Base-by-base conservation (phyloP, 2,797 vertebrate genomes). In the Myotis findleyi region DNA sequence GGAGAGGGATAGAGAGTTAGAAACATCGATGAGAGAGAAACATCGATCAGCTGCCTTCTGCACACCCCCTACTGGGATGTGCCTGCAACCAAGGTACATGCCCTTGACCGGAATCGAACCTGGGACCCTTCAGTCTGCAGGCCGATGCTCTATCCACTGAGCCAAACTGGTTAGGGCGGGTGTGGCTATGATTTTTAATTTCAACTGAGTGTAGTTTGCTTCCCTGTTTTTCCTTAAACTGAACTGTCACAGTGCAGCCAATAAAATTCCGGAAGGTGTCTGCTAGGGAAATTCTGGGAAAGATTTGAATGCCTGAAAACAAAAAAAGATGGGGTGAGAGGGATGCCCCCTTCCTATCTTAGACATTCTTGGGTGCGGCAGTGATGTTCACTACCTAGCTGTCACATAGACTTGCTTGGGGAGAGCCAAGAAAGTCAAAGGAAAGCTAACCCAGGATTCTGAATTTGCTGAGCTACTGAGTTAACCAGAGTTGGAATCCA, bases 261-360 rank as follows among this genome's bases (percentile, higher is more conserved):
- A 10, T 71, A 71, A 75, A 93, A 84, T 91, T 38, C 33, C 71
- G 73, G 77, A 33, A 87, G 82, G 51, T 69, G 14, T 59, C 25
- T 87, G 33, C 49, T 82, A 71, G 30, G 49, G 49, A 89, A 69
- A 36, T 33, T 82, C 49, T 59, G 4, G 79, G 51, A 81, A 91
- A 91, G 21, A 59, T 75, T 72, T 92, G 75, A 85, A 82, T 57
- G 27, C 33, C 49, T 80, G 49, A 89, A 71, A 55, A 85, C n/a
- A 81, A 55, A 73, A 33, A 72, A 79, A 73, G 51, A 64, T 68
- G 41, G 20, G 27, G n/a, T 64, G 27, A 76, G 21, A 44, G 41
- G 38, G 64, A 80, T 76, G 79, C 23, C n/a, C 10, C 30, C 16
- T 41, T 41, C 51, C 36, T 44, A 51, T 44, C 14, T 16, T 33